phyloP scores from a whole-genome alignment of 2,797 vertebrate genomes.

The Pipistrellus pipistrellus region DNA sequence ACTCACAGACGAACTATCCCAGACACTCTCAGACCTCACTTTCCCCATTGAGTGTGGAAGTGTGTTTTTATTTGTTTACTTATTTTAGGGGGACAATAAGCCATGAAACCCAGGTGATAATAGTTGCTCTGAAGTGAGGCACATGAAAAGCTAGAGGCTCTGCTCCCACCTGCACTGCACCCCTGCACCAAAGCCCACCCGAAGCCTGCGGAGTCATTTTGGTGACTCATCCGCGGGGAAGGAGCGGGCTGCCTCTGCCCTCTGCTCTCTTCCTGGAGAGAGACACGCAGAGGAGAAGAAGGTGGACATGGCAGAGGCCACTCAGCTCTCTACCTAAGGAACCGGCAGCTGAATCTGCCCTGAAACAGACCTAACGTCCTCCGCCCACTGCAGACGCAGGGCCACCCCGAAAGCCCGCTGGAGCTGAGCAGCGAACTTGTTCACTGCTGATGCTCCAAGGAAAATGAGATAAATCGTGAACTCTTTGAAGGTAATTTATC shows the following conservation, averaged over 20 bases:
- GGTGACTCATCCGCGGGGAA: constrained; percentile 74
- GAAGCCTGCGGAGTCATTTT: constrained; percentile 82
- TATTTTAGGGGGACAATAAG: constrained; percentile 78
- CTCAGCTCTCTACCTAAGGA: background rate
- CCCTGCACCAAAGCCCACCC: constrained; percentile 80
- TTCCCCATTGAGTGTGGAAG: background rate
- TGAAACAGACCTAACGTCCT: background rate
- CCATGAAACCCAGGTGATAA: constrained; percentile 88
- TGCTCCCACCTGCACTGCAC: constrained; percentile 80
- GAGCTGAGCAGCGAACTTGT: constrained; percentile 60
- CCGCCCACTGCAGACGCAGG: background rate
- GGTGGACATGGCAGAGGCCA: background rate
- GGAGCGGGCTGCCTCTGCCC: background rate
- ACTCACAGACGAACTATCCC: accelerated
- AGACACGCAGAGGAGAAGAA: background rate
- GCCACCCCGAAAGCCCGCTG: background rate
- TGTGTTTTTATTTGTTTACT: constrained; percentile 78
- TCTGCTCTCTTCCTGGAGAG: constrained; percentile 23
- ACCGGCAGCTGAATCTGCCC: accelerated
- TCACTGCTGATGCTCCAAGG: constrained; percentile 30
- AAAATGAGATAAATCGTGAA: constrained; percentile 74
- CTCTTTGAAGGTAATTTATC: constrained; percentile 67
- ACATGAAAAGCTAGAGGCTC: constrained; percentile 83
- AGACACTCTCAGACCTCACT: background rate
- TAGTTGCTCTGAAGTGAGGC: constrained; percentile 84